Percentiles rank a stretch among this genome's conserved stretches.
Conservation (phyloP, 2,797 vertebrate species). For the Saguinus oedipus region DNA sequence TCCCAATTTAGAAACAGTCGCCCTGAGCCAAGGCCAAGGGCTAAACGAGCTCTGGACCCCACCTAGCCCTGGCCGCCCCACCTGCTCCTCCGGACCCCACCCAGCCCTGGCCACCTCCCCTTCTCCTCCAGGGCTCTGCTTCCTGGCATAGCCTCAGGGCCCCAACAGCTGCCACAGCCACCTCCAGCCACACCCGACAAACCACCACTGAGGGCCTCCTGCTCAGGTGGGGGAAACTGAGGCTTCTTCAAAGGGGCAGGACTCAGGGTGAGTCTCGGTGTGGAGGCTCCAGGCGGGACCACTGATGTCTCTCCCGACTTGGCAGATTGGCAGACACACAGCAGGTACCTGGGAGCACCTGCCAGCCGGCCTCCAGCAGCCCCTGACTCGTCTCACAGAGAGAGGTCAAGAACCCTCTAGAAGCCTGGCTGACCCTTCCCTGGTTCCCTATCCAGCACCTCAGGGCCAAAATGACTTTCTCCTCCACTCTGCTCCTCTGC, state of each 20-base stretch:
- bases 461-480: background rate
- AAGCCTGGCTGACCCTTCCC: background rate
- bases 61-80: background rate
- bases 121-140: background rate
- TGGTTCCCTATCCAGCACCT: accelerated
- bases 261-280: accelerated
- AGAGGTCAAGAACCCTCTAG: background rate
- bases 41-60: no score
- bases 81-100: background rate
- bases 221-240: background rate
- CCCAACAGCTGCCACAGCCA: background rate
- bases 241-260: background rate
- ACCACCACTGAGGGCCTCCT: background rate
- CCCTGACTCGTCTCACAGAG: accelerated
- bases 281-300: background rate
- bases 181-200: background rate
- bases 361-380: background rate
- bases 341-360: background rate
- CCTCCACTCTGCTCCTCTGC: no score
- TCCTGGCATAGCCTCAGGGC: background rate
- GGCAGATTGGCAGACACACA: background rate
- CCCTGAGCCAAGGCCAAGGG: background rate
- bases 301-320: accelerated
- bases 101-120: background rate
- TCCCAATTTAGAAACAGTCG: constrained; percentile 19